phyloP scores from a whole-genome alignment of 2,113 vertebrate genomes.

The Anseranas semipalmata region DNA sequence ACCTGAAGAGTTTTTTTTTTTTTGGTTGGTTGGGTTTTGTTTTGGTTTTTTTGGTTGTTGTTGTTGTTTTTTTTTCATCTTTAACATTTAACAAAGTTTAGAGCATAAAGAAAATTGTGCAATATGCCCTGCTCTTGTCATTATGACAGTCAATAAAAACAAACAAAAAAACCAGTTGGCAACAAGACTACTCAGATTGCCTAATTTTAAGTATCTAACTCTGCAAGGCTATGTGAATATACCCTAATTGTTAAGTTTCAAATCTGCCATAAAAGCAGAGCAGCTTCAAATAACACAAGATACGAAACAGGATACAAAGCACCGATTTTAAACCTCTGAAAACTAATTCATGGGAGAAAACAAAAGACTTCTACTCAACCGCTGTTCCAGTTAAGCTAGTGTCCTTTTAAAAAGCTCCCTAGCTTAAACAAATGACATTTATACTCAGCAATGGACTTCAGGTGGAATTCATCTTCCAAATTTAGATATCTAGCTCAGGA shows the following conservation, averaged over 20 bases:
- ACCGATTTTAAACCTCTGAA: not conserved
- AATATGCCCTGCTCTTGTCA: not conserved
- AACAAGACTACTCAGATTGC: not conserved
- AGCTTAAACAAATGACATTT: slow-evolving; percentile 46
- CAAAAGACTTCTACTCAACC: not conserved
- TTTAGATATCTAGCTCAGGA: slow-evolving; percentile 55
- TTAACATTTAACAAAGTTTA: not conserved
- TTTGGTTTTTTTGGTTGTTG: too few relatives aligned
- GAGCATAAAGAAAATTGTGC: not conserved
- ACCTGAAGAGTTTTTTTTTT: not conserved
- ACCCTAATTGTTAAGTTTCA: not conserved
- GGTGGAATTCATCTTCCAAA: slow-evolving; percentile 61
- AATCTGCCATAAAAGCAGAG: not conserved
- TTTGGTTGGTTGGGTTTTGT: not conserved
- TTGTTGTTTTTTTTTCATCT: not conserved
- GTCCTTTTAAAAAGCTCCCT: slow-evolving; percentile 6
- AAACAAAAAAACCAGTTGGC: not conserved
- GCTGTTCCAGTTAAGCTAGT: not conserved
- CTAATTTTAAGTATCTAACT: not conserved
- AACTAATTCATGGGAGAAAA: not conserved
- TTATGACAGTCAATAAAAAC: not conserved
- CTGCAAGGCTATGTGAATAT: not conserved
- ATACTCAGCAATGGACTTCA: slow-evolving; percentile 45
- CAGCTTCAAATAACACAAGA: not conserved
- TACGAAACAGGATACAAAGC: not conserved